Conservation (phyloP, 2,797 vertebrate species). For the Anomalospiza imberbis region DNA sequence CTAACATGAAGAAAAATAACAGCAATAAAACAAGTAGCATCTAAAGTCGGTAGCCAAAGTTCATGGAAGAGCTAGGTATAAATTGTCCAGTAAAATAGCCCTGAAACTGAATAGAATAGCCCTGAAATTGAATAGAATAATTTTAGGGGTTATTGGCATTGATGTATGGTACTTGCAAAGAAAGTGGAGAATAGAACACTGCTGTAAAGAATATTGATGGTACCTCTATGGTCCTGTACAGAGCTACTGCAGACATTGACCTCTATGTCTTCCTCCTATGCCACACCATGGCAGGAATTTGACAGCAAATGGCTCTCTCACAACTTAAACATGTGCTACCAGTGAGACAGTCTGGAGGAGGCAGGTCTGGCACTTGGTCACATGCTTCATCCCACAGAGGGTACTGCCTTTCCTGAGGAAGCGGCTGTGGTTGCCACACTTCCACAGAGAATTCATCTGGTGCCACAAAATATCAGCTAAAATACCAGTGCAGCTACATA, state of each 20-base stretch:
- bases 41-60: neutral
- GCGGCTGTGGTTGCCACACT: neutral
- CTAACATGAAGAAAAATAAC: neutral
- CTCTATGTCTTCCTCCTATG: neutral
- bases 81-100: neutral
- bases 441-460: neutral
- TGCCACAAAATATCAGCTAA: neutral
- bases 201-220: neutral
- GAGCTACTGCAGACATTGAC: neutral
- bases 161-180: neutral
- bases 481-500: neutral
- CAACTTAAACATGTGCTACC: accelerated
- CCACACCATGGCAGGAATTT: neutral
- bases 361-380: neutral
- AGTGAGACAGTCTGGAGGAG: neutral
- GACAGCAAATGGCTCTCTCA: neutral
- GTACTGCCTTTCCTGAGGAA: neutral
- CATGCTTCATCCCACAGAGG: neutral
- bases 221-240: neutral
- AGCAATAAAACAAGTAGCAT: neutral
- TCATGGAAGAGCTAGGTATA: neutral
- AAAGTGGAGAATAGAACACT: neutral
- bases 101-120: neutral
- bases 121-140: neutral
- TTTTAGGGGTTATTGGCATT: neutral